A percentile compares a stretch with the other conserved stretches of the same genome.
Evolutionary conservation across 2,888 invertebrate genomes (phyloP).

Genomic region (Drosophila seclusa): DNA sequence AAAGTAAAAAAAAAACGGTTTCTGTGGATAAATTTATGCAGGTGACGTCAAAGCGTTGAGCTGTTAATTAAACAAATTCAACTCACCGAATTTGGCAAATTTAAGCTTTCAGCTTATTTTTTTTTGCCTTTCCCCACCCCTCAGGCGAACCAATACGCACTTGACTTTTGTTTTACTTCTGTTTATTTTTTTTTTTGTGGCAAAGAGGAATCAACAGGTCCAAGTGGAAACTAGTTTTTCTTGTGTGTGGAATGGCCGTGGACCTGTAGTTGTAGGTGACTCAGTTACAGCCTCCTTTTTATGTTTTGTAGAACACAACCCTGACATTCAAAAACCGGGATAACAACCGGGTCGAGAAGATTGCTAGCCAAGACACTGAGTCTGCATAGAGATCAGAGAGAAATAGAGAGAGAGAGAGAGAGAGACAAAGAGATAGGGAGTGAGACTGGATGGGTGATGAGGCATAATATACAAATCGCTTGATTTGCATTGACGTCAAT

Average conservation of each 20-base stretch:
- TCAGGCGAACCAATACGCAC: constrained; percentile 17
- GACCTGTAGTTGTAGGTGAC: constrained; percentile 63
- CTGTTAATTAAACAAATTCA: constrained; percentile 69
- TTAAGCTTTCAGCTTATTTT: constrained; percentile 33
- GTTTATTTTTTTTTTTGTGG: background rate
- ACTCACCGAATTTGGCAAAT: constrained; percentile 57
- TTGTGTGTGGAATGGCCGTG: constrained; percentile 17
- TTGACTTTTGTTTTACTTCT: constrained; percentile 20
- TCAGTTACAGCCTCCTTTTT: constrained; percentile 42
- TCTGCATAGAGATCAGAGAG: constrained; percentile 30
- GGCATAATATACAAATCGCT: constrained; percentile 46
- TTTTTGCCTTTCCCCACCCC: constrained; percentile 6
- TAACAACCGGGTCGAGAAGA: constrained; percentile 7
- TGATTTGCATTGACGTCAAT: constrained; percentile 80
- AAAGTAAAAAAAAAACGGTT: constrained; percentile 29
- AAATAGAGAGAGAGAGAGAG: background rate
- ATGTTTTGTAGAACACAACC: constrained; percentile 67
- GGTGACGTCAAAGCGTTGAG: constrained; percentile 67
- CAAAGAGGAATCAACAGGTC: constrained; percentile 14
- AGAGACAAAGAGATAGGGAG: background rate
- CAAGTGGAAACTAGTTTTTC: constrained; percentile 41
- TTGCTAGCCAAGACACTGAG: constrained; percentile 33
- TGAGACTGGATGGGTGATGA: background rate
- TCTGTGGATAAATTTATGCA: constrained; percentile 64
- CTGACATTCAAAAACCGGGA: constrained; percentile 66